Evolutionary conservation across 2,888 invertebrate species (phyloP), one percentile per base, ranked within the genome.

Genomic region (Andrena haemorrhoa): DNA sequence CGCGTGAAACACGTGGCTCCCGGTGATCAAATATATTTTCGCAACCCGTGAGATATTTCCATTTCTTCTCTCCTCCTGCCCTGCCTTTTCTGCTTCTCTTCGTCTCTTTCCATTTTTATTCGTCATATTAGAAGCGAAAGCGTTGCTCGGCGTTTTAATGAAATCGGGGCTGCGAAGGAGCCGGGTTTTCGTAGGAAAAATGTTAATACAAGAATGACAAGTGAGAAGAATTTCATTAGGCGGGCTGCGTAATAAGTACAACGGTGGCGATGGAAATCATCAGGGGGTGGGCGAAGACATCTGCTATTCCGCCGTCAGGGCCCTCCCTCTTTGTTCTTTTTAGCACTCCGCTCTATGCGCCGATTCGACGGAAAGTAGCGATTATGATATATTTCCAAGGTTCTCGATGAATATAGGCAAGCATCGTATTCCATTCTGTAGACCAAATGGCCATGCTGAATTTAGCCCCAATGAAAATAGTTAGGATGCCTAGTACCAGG

Each of bases 141-240:
- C 79, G 60, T 61, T 60, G 79, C 58, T 35, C 12, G 60, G 51
- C 63, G 78, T 68, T 75, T 78, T 80, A 80, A 80, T 80, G 72
- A 80, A 80, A 78, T 73, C 78, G 64, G 29, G 65, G 69, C 29
- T 26, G 12, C 53, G 16, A 4, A n/a, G 63, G 26, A 4, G 56
- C 20, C 20, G 31, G 10, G 8, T 72, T 66, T 78, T 49, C 80
- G 72, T 51, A 47, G 71, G 35, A 56, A 64, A 80, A 78, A 78
- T 78, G 78, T 80, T 80, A 80, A 80, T 80, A 72, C 78, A 72
- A 72, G 72, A 78, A 68, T 70, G 72, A 75, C 64, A 78, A 80
- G 78, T 73, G 72, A 78, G 80, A 80, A 78, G 80, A 80, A 80
- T 80, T 80, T 80, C 80, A 80, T 80, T 78, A 78, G 72, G 51